phyloP scores from a whole-genome alignment of 2,113 vertebrate genomes.

The Cacatua alba region DNA sequence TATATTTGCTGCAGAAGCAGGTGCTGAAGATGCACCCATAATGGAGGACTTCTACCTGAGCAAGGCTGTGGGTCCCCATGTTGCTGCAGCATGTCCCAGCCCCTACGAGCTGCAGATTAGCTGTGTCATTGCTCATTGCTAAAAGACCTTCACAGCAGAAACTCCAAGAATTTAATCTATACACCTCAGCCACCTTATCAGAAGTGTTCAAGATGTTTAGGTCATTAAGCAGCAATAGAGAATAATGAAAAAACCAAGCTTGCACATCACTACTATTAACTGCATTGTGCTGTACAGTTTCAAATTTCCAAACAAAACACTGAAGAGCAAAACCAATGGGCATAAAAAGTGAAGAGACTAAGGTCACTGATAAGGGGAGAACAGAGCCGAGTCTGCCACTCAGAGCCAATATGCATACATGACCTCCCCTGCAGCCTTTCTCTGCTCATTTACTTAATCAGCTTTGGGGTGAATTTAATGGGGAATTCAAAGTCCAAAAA shows the following conservation, averaged over 20 bases:
- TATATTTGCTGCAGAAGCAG: background rate
- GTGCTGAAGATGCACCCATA: background rate
- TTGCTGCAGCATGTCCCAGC: background rate
- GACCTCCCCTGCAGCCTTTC: background rate
- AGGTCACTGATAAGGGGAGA: background rate
- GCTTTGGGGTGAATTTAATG: background rate
- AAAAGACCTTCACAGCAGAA: conserved; percentile 29
- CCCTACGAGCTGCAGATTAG: background rate
- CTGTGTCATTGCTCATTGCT: background rate
- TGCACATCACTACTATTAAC: background rate
- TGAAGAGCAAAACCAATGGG: background rate
- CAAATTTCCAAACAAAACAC: background rate
- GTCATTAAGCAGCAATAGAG: conserved; percentile 35
- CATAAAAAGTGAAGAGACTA: background rate
- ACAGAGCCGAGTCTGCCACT: background rate
- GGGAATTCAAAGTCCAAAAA: background rate
- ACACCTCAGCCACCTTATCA: conserved; percentile 32
- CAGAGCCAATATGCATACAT: background rate
- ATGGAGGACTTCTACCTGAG: background rate
- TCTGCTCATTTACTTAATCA: background rate
- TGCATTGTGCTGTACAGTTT: background rate
- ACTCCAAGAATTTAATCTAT: background rate
- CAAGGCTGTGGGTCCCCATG: background rate
- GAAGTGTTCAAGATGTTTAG: conserved; percentile 27
- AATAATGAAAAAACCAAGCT: background rate